Base-by-base conservation (phyloP, 2,113 vertebrate genomes). In the Silurus meridionalis region DNA sequence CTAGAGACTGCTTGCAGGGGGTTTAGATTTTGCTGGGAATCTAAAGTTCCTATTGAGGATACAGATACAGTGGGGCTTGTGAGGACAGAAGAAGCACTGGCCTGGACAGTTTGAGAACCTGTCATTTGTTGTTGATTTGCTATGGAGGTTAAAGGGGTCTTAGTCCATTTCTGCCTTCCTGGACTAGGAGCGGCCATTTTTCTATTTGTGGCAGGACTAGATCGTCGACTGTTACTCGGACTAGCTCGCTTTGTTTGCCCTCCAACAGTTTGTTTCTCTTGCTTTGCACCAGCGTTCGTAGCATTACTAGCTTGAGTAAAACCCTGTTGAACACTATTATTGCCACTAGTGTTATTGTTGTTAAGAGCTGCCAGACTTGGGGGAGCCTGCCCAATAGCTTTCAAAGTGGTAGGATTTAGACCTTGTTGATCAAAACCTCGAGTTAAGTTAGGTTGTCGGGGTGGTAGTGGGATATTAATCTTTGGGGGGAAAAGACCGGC, bases 401-500 rank as follows among this genome's bases (percentile, higher is more conserved):
- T 99, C 83, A 99, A 92, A 89, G 98, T 99, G 87, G 98, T 99
- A 89, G 98, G 98, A 91, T 99, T 99, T 87, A 99, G 95, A 89
- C 98, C 98, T 90, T 99, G 98, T 90, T 99, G 98, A 94, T 99
- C 98, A 95, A 99, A 99, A 50, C 97, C 97, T 90, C 97, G 94
- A 80, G 95, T 98, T 89, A 97, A 93, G 91, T 94, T 98, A 83
- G 97, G 96, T 88, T 95, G 95, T 90, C 97, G 95, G 7, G 97
- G 98, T 92, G 97, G 98, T 88, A 99, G 94, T 91, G 97, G 97
- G 94, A 99, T 99, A 96, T 99, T 99, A 88, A 99, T 99, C 88
- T 98, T 98, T 53, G 98, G 98, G 89, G 98, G 98, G 85, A 99
- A 99, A 19, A 99, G 95, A 66, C 98, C 98, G 88, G 98, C 98